These are phyloP conservation scores for Drosophila serrata DNA, from an alignment of 1,140 invertebrate species.

Conservation along the genomic window DNA sequence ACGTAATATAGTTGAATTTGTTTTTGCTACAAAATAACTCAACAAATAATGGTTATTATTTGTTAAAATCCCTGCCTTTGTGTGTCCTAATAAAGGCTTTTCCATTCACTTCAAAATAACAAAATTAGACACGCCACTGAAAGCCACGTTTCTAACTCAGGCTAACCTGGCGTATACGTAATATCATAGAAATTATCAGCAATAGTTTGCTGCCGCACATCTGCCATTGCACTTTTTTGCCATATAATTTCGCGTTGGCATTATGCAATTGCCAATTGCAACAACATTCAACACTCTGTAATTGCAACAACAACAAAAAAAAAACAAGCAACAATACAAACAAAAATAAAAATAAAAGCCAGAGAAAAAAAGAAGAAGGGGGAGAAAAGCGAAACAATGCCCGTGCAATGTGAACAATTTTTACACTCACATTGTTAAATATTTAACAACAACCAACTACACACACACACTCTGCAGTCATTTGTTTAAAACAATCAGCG, in stretches of 20 bases:
- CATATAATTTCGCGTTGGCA: constrained; percentile 32
- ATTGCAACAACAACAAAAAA: constrained; percentile 23
- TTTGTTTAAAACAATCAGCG: constrained; percentile 73
- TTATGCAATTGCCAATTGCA: constrained; percentile 46
- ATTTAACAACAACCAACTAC: constrained; percentile 1
- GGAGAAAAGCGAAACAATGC: constrained; percentile 39
- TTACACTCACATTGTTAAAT: constrained; percentile 33
- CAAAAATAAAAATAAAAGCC: background rate
- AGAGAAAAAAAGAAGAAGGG: background rate
- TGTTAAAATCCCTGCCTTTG: background rate
- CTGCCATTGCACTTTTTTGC: constrained; percentile 44
- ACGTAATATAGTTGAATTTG: constrained; percentile 27
- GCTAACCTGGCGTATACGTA: constrained; percentile 15
- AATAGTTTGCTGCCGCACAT: constrained; percentile 20
- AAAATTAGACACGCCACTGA: constrained; percentile 10
- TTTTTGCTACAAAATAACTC: background rate
- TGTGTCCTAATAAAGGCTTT: background rate
- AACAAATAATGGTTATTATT: background rate
- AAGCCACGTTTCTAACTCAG: background rate
- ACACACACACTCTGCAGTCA: constrained; percentile 4
- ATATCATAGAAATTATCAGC: constrained; percentile 7
- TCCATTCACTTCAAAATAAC: constrained; percentile 5
- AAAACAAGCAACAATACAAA: background rate
- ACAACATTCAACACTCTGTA: constrained; percentile 43
- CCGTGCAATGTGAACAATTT: constrained; percentile 39